Evolutionary conservation across 2,113 vertebrate genomes (phyloP).

Genomic region (Pao palembangensis): DNA sequence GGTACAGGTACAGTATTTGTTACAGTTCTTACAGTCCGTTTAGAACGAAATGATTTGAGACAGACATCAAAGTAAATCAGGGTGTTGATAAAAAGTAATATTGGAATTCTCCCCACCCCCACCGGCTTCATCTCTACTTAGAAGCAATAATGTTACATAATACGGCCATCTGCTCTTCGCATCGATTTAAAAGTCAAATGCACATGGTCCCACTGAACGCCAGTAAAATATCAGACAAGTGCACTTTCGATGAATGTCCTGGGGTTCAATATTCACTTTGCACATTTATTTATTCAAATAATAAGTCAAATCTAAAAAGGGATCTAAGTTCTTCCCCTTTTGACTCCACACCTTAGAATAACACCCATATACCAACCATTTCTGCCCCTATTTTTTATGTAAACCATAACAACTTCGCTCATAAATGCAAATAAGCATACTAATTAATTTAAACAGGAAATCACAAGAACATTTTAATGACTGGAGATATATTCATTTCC

Average conservation of each 20-base stretch:
- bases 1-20: no score
- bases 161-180: slow-evolving; percentile 62
- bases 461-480: no score
- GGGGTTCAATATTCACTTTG: no score
- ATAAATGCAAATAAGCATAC: no score
- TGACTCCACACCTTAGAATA: neutral
- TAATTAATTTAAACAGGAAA: no score
- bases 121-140: slow-evolving; percentile 49
- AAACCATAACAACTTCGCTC: neutral
- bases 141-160: slow-evolving; percentile 66
- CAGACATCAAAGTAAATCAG: slow-evolving; percentile 10
- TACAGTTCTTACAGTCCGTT: no score
- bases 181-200: slow-evolving; percentile 53
- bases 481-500: neutral
- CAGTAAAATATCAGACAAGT: neutral
- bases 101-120: slow-evolving; percentile 30
- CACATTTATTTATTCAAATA: no score
- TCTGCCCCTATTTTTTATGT: no score
- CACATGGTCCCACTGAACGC: neutral
- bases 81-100: slow-evolving; percentile 22
- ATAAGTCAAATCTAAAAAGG: no score
- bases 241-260: neutral
- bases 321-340: neutral
- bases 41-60: neutral
- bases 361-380: neutral